Percentiles rank a stretch among this genome's conserved stretches.
phyloP scores from a whole-genome alignment of 2,113 vertebrate genomes.

The Empidonax alnorum region DNA sequence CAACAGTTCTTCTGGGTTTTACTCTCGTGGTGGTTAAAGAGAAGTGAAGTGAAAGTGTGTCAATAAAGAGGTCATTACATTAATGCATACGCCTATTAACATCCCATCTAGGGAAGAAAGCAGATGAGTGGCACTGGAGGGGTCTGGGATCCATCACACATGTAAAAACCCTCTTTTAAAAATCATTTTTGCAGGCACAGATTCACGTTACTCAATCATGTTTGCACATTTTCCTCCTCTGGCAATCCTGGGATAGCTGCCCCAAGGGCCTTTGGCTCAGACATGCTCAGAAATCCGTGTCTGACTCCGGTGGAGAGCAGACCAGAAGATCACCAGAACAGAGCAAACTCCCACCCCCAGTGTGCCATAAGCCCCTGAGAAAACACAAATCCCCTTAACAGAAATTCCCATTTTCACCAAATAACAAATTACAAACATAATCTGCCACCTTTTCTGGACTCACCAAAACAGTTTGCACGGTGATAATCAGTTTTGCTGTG shows the following conservation, averaged over 20 bases:
- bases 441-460: background rate
- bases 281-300: fast-evolving
- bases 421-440: background rate
- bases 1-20: constrained; percentile 61
- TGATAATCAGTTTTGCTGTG: background rate
- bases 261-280: background rate
- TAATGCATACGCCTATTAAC: constrained; percentile 58
- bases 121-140: background rate
- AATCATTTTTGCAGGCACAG: background rate
- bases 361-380: background rate
- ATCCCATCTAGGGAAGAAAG: constrained; percentile 34
- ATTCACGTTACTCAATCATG: fast-evolving
- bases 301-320: background rate
- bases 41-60: constrained; percentile 54
- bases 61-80: constrained; percentile 55
- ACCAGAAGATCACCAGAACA: background rate
- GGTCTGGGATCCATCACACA: background rate
- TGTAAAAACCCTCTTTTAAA: background rate
- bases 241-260: background rate
- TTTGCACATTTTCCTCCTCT: fast-evolving
- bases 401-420: background rate
- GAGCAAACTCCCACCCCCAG: fast-evolving
- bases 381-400: background rate
- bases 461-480: background rate
- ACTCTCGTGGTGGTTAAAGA: constrained; percentile 52